A percentile compares a stretch with the other conserved stretches of the same genome.
These are phyloP conservation scores for Riptortus pedestris DNA, from an alignment of 1,140 invertebrate species.

Conservation along the genomic window DNA sequence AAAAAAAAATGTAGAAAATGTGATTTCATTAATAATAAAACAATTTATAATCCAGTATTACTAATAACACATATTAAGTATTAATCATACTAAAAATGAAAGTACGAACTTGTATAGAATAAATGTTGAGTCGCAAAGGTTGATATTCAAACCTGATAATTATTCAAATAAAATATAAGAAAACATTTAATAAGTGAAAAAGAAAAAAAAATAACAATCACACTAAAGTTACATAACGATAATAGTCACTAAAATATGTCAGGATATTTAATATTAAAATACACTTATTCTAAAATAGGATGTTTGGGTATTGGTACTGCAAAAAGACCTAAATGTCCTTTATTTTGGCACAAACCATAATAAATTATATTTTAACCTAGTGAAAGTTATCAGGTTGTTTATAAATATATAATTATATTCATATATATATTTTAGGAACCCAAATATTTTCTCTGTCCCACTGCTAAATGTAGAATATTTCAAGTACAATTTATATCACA, in stretches of 20 bases:
- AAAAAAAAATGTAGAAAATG: constrained; percentile 16
- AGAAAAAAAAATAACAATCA: constrained; percentile 21
- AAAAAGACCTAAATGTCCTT: constrained; percentile 14
- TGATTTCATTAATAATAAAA: constrained; percentile 2
- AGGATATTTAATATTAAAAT: constrained; percentile 24
- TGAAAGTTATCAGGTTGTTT: constrained; percentile 21
- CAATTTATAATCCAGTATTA: constrained; percentile 16
- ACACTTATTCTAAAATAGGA: constrained; percentile 25
- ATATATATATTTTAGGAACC: constrained; percentile 23
- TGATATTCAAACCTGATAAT: constrained; percentile 22
- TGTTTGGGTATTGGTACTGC: constrained; percentile 21
- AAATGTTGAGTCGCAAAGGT: constrained; percentile 20
- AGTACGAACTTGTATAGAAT: constrained; percentile 19
- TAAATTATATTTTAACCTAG: constrained; percentile 17
- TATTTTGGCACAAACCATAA: constrained; percentile 25
- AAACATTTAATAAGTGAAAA: constrained; percentile 10
- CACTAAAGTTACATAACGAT: constrained; percentile 21
- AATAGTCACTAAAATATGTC: constrained; percentile 24
- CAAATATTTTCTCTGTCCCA: constrained; percentile 18
- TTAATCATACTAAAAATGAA: constrained; percentile 20
- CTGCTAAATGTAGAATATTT: constrained; percentile 1
- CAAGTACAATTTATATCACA: constrained; percentile 19
- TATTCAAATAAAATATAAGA: constrained; percentile 13
- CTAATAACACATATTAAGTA: constrained; percentile 24
- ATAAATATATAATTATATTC: constrained; percentile 13